Conservation (phyloP, 2,888 invertebrate species). For the Stenurella melanura region DNA sequence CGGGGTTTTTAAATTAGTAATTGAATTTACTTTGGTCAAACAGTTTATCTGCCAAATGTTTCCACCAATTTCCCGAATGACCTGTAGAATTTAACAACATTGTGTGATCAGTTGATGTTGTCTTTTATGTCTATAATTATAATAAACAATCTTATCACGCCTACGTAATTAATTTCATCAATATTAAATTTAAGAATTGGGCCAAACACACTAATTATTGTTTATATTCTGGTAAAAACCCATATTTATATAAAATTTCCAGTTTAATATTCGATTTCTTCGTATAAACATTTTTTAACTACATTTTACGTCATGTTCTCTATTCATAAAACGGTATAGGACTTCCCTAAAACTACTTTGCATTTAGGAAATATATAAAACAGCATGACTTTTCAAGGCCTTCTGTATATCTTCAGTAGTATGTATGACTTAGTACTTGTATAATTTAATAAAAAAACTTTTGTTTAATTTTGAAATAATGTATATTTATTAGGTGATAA, state of each 20-base stretch:
- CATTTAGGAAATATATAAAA: neutral
- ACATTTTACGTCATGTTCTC: conserved; percentile 7
- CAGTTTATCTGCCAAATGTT: no score
- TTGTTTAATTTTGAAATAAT: neutral
- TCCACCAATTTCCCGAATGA: no score
- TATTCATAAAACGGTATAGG: conserved; percentile 5
- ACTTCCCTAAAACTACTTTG: conserved; percentile 10
- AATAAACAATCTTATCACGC: neutral
- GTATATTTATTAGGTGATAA: conserved; percentile 2
- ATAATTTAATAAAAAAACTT: no score
- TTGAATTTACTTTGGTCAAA: no score
- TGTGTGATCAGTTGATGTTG: no score
- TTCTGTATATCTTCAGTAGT: neutral
- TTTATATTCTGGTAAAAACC: conserved; percentile 16
- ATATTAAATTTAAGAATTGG: neutral
- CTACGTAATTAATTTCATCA: neutral
- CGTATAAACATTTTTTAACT: conserved; percentile 12
- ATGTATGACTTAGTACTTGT: no score
- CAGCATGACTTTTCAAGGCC: neutral
- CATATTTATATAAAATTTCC: neutral
- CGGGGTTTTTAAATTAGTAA: no score
- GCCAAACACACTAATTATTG: neutral
- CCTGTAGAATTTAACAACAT: no score
- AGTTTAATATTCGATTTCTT: neutral
- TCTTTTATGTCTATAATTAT: neutral